Conservation (phyloP, 1,140 invertebrate species). For the Platorchestia sp. region DNA sequence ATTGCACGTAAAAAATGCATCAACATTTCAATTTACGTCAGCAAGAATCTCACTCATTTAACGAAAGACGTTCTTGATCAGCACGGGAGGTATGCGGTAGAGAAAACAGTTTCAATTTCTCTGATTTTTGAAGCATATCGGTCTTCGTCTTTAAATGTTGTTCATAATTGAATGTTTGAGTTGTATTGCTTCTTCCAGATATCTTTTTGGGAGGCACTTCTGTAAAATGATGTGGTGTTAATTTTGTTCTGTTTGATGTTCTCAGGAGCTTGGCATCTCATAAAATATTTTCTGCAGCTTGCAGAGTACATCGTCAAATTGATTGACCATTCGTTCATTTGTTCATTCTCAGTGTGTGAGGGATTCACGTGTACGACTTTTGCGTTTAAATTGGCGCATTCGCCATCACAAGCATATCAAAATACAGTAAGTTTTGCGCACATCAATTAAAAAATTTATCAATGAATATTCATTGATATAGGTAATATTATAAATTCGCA, state of each 20-base stretch:
- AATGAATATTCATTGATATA: no score
- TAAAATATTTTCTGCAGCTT: background rate
- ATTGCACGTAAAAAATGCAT: background rate
- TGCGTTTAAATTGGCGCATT: background rate
- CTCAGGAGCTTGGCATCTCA: background rate
- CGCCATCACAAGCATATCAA: background rate
- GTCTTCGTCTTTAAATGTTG: background rate
- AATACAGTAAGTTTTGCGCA: background rate
- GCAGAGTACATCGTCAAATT: background rate
- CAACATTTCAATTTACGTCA: background rate
- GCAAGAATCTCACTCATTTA: no score
- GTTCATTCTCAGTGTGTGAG: background rate
- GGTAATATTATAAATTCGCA: no score
- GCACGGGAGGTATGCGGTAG: background rate
- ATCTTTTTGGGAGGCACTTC: background rate
- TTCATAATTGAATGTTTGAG: background rate
- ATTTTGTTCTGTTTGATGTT: background rate
- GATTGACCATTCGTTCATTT: background rate
- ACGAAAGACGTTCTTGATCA: background rate
- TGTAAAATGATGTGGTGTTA: background rate
- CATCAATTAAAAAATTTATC: background rate
- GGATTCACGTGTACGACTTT: background rate
- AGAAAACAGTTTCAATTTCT: background rate
- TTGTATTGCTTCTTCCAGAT: background rate
- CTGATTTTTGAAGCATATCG: no score